Conservation (phyloP, 2,113 vertebrate genomes). For the Scomber colias region DNA sequence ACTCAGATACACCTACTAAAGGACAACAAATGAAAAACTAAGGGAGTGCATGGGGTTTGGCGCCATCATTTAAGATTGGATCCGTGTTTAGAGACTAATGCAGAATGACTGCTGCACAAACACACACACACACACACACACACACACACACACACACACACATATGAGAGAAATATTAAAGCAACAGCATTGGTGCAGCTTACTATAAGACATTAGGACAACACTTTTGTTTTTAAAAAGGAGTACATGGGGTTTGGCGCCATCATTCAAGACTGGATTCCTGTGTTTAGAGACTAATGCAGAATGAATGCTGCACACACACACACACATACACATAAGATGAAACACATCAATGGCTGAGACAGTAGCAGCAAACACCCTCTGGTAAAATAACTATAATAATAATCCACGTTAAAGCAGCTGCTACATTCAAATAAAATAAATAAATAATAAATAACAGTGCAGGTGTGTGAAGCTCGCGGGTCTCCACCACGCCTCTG, state of each 20-base stretch:
- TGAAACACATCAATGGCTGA: neutral
- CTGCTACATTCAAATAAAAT: no score
- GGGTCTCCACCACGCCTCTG: conserved; percentile 43
- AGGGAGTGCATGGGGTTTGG: conserved; percentile 24
- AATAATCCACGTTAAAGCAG: no score
- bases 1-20: no score
- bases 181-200: neutral
- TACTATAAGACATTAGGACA: neutral
- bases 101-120: neutral
- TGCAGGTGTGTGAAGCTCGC: accelerated
- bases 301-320: neutral
- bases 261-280: neutral
- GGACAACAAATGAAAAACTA: neutral
- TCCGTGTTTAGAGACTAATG: neutral
- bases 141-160: no score
- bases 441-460: neutral
- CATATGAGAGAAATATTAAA: no score
- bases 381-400: no score
- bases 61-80: conserved; percentile 35
- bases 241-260: conserved; percentile 45
- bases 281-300: neutral
- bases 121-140: no score
- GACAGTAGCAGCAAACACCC: no score
- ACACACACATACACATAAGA: neutral
- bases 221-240: no score